These are phyloP conservation scores for Jacana jacana DNA, from an alignment of 2,113 vertebrate species.

Conservation along the genomic window DNA sequence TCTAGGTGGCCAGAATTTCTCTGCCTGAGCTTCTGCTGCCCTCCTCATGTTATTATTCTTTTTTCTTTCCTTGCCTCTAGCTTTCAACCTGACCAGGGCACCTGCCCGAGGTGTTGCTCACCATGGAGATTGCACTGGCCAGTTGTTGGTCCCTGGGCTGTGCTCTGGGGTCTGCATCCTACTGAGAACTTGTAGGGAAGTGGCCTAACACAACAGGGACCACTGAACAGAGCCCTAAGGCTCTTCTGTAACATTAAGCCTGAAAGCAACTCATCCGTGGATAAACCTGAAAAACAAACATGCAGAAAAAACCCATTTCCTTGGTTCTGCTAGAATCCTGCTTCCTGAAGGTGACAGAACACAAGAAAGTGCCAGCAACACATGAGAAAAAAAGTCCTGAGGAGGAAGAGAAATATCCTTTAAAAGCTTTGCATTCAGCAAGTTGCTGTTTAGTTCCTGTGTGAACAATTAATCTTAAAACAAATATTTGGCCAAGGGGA, in stretches of 20 bases:
- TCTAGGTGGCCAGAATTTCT: not conserved
- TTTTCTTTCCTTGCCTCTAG: not conserved
- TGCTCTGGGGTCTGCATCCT: not conserved
- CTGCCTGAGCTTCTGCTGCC: not conserved
- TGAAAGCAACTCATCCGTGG: not conserved
- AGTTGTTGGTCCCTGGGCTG: not conserved
- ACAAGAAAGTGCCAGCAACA: not conserved
- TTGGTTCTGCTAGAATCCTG: not conserved
- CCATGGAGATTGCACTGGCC: rapidly evolving
- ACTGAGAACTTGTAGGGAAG: not conserved
- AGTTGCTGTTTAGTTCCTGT: constrained; percentile 27
- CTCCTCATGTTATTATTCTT: not conserved
- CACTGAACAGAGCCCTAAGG: not conserved
- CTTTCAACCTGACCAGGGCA: not conserved
- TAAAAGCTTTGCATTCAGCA: constrained; percentile 11
- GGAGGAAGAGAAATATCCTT: not conserved
- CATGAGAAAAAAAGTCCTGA: not conserved
- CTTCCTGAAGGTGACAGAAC: not conserved
- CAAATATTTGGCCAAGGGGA: constrained; percentile 51
- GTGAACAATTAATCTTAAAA: constrained; percentile 52
- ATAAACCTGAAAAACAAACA: not conserved
- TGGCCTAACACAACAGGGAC: not conserved
- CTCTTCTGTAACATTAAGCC: not conserved
- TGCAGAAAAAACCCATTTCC: not conserved
- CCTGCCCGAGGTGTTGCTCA: not conserved